Conservation (phyloP, 2,113 vertebrate genomes). For the Hassar affinis region DNA sequence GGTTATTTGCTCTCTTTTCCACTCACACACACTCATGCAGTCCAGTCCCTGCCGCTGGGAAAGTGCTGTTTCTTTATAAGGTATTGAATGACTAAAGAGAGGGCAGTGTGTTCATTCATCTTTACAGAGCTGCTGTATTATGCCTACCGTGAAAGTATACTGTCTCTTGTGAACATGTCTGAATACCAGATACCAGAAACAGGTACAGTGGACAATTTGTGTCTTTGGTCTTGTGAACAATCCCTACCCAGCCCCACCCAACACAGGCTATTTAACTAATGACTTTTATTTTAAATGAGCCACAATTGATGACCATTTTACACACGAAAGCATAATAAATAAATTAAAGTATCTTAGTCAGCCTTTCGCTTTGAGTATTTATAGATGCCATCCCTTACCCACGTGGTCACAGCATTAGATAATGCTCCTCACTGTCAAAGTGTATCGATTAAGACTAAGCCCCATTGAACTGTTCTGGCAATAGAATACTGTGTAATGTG, state of each 20-base stretch:
- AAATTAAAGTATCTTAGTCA: conserved; percentile 13
- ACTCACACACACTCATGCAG: background rate
- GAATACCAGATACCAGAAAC: background rate
- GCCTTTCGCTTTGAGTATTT: conserved; percentile 1
- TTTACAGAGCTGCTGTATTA: background rate
- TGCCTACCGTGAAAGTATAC: background rate
- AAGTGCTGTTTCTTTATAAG: background rate
- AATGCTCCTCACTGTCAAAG: background rate
- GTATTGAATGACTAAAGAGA: conserved; percentile 12
- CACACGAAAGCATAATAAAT: conserved; percentile 18
- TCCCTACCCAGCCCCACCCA: background rate
- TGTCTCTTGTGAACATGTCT: background rate
- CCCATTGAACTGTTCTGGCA: background rate
- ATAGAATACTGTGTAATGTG: conserved; percentile 11
- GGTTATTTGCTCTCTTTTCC: background rate
- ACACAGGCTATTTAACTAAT: background rate
- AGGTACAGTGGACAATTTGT: background rate
- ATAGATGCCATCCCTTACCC: background rate
- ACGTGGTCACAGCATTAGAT: background rate
- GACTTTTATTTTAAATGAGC: background rate
- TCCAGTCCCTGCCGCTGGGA: background rate
- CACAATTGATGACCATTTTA: background rate
- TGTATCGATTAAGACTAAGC: background rate
- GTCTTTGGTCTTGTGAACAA: background rate
- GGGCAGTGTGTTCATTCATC: background rate